Percentiles rank a stretch among this genome's conserved stretches.
Evolutionary conservation across 2,797 vertebrate genomes (phyloP).

Genomic region (Halcyon leucocephala): DNA sequence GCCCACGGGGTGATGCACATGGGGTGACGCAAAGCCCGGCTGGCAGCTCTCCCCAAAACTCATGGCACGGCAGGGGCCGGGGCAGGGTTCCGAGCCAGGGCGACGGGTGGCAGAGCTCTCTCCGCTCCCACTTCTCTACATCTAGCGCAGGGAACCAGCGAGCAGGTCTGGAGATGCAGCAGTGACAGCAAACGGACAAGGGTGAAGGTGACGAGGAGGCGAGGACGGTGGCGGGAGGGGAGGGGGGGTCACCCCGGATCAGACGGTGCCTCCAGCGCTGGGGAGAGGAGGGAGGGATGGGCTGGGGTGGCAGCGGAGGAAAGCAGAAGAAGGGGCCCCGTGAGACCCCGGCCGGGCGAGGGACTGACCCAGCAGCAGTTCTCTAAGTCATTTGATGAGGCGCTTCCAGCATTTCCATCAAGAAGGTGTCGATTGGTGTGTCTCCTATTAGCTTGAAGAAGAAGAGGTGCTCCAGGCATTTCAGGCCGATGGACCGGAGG

Average conservation of each 20-base stretch:
- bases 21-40: background rate
- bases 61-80: background rate
- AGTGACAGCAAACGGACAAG: slow-evolving; percentile 17
- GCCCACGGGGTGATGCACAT: background rate
- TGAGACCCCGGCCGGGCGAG: background rate
- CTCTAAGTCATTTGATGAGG: slow-evolving; percentile 97
- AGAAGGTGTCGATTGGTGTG: slow-evolving; percentile 98
- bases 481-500: slow-evolving; percentile 96
- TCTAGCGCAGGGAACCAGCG: background rate
- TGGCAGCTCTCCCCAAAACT: background rate
- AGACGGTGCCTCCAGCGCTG: slow-evolving; percentile 45
- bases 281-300: background rate
- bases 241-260: background rate
- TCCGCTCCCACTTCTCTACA: slow-evolving; percentile 33
- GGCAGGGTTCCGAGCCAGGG: background rate
- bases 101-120: background rate
- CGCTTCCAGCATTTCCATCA: slow-evolving; percentile 99
- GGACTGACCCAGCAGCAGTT: slow-evolving; percentile 44
- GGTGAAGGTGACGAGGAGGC: background rate
- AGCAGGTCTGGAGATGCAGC: slow-evolving; percentile 29
- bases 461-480: slow-evolving; percentile 98
- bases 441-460: slow-evolving; percentile 99
- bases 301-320: background rate
- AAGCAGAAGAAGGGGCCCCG: slow-evolving; percentile 29
- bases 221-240: background rate